phyloP scores from a whole-genome alignment of 2,888 invertebrate genomes.

The Eucera pruinosa region DNA sequence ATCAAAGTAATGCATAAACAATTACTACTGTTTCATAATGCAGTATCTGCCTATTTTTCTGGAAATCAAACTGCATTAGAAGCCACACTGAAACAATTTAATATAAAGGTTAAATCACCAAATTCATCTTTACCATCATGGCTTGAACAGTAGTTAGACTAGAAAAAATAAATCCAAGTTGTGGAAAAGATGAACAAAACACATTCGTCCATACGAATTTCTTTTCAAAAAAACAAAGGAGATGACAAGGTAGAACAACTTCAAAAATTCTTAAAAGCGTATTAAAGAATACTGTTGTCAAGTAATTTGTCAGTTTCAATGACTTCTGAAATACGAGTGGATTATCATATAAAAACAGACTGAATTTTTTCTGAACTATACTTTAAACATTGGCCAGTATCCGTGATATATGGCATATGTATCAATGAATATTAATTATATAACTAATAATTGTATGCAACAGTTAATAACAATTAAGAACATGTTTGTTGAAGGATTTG shows the following conservation, averaged over 20 bases:
- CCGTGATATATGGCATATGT: conserved; percentile 16
- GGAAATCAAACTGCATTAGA: conserved; percentile 97
- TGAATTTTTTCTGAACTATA: conserved; percentile 59
- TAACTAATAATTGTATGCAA: conserved; percentile 28
- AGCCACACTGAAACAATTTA: conserved; percentile 97
- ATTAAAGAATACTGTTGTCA: conserved; percentile 41
- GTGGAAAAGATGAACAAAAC: conserved; percentile 37
- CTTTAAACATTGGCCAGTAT: conserved; percentile 47
- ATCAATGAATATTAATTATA: conserved; percentile 42
- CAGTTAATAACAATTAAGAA: conserved; percentile 25
- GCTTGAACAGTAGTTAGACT: conserved; percentile 89
- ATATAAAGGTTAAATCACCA: conserved; percentile 94
- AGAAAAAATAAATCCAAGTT: conserved; percentile 39
- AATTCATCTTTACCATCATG: conserved; percentile 92
- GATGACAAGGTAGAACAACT: conserved; percentile 59
- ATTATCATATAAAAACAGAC: conserved; percentile 58
- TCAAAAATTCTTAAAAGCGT: conserved; percentile 38
- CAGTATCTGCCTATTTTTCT: conserved; percentile 98
- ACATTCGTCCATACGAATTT: conserved; percentile 57
- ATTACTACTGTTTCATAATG: conserved; percentile 97
- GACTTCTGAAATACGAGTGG: conserved; percentile 28
- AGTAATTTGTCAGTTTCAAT: conserved; percentile 50
- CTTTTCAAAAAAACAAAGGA: conserved; percentile 27
- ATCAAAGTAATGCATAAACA: conserved; percentile 99
- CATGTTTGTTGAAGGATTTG: conserved; percentile 38